A percentile compares a stretch with the other conserved stretches of the same genome.
Evolutionary conservation across 2,888 invertebrate genomes (phyloP).

Genomic region (Drosophila picticornis): DNA sequence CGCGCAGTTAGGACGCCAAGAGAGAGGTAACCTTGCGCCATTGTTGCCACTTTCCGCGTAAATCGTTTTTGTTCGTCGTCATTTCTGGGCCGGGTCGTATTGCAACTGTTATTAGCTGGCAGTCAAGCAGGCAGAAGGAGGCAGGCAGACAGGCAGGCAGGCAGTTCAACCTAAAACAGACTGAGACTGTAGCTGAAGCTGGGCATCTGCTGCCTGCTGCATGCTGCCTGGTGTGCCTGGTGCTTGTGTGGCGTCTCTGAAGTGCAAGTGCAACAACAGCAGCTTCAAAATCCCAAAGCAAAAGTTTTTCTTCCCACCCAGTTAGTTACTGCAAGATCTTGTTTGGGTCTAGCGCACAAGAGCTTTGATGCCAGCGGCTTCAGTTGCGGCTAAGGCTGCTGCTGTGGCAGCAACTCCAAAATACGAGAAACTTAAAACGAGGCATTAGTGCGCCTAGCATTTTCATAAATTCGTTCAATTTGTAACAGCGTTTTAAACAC

Average conservation of each 20-base stretch:
- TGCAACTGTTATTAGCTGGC: conserved; percentile 77
- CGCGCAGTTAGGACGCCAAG: conserved; percentile 28
- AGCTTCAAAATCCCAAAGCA: conserved; percentile 71
- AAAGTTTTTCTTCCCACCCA: conserved; percentile 77
- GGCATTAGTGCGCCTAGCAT: conserved; percentile 42
- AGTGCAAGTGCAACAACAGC: conserved; percentile 70
- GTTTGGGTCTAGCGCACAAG: conserved; percentile 63
- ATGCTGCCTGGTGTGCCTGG: conserved; percentile 43
- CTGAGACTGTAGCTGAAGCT: conserved; percentile 7
- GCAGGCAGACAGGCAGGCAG: conserved; percentile 1
- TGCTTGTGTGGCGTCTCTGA: conserved; percentile 77
- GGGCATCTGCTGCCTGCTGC: conserved; percentile 54
- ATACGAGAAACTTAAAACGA: conserved; percentile 31
- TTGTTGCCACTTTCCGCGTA: conserved; percentile 72
- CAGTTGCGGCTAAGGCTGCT: conserved; percentile 7
- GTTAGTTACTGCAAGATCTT: conserved; percentile 70
- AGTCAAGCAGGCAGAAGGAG: conserved; percentile 2
- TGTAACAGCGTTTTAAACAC: conserved; percentile 28
- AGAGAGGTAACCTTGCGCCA: conserved; percentile 57
- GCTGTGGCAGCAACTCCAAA: conserved; percentile 35
- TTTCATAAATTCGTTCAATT: conserved; percentile 40
- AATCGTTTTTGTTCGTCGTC: conserved; percentile 70
- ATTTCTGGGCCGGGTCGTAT: conserved; percentile 48
- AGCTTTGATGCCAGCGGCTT: conserved; percentile 56
- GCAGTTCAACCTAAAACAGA: neutral